Evolutionary conservation across 2,113 vertebrate genomes (phyloP).

Genomic region (Syngnathus floridae): DNA sequence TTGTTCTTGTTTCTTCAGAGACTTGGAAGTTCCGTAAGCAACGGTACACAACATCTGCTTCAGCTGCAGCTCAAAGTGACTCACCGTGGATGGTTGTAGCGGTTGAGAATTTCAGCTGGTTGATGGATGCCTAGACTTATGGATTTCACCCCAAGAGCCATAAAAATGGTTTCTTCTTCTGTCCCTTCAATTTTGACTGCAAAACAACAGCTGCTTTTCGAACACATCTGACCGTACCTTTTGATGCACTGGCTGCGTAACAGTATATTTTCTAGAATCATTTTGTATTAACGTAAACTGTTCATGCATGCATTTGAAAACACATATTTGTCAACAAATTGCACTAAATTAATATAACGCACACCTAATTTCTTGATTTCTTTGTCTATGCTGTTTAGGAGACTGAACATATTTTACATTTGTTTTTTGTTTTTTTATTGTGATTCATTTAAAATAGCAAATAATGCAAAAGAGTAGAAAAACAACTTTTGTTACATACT

Average conservation of each 20-base stretch:
- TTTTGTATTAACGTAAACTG: neutral
- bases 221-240: neutral
- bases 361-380: too few species aligned
- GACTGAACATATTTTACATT: too few species aligned
- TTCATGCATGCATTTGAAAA: too few species aligned
- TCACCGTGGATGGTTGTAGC: neutral
- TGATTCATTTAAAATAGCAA: neutral
- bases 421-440: slow-evolving; percentile 30
- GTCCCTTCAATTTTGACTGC: neutral
- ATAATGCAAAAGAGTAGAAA: slow-evolving; percentile 17
- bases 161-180: neutral
- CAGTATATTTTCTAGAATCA: neutral
- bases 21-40: neutral
- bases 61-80: slow-evolving; percentile 1
- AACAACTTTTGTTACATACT: slow-evolving; percentile 18
- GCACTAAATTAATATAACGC: too few species aligned
- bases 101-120: neutral
- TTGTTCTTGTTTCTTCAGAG: neutral
- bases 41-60: neutral
- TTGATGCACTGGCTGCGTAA: neutral
- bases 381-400: too few species aligned
- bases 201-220: neutral
- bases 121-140: neutral
- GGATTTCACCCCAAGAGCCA: neutral
- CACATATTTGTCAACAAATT: too few species aligned